Evolutionary conservation across 2,888 invertebrate species (phyloP), one percentile per base, ranked within the genome.

Genomic region (Caenorhabditis wallacei): DNA sequence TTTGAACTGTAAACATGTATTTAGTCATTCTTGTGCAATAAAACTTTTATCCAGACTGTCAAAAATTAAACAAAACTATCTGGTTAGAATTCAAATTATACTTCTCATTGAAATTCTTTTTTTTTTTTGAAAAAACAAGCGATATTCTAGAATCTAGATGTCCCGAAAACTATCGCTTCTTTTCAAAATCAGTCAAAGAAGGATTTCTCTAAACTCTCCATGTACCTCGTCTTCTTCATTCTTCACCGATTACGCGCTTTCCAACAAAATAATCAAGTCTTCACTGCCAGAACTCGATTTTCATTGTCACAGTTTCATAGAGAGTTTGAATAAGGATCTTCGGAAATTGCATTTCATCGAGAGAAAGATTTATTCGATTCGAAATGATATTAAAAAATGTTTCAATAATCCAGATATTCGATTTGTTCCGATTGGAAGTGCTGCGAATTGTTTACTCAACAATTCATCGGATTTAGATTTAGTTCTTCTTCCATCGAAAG

Each of bases 1-100:
- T 89, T 89, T 61, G 88, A 89, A 40, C 78, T 89, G 10, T 89
- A 72, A 51, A 35, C 3, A 5, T 2, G 11, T 35, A 4, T 20
- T 57, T 46, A 13, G 22, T 30, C 5, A 7, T 43, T 43, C 24
- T 26, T 26, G 43, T 61, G 22, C 40, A 80, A 71, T 71, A 64
- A 71, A 80, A 26, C 24, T 20, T 61, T 69, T 51, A 46, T 51
- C 16, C 16, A 24, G 37, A 16, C 20, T 43, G 2, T 2, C 48
- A 18, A 1, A 1, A 48, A 4, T 30, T 54, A 22, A 13, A 59
- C 22, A 48, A 46, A 43, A 57, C 13, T 37, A 48, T 48, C 4
- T 48, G n/a, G 59, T 57, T 30, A 20, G n/a, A 70, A 20, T 46
- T 61, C 37, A 59, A 20, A 61, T n/a, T 7, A 22, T 74, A 74